These are phyloP conservation scores for Aleadryas rufinucha DNA, from an alignment of 2,113 vertebrate species.

Conservation along the genomic window DNA sequence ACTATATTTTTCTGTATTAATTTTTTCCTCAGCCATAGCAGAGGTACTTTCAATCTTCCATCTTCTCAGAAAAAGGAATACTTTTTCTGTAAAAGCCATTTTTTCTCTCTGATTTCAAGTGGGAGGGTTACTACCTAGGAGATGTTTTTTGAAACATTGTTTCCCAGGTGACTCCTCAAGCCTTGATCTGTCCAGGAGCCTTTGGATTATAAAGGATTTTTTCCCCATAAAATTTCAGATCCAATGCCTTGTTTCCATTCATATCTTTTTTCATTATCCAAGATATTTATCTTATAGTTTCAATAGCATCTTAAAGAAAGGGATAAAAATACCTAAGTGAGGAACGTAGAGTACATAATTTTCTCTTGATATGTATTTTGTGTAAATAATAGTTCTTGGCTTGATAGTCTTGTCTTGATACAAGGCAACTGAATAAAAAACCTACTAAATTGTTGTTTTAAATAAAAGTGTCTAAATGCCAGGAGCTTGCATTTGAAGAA, in stretches of 20 bases:
- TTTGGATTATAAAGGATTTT: not conserved
- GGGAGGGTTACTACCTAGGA: not conserved
- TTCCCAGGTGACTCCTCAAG: not conserved
- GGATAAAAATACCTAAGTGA: constrained; percentile 4
- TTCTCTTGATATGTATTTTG: not conserved
- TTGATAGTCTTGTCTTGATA: not conserved
- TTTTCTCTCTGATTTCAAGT: not conserved
- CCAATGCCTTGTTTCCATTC: not conserved
- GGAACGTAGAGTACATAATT: not conserved
- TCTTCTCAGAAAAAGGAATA: not conserved
- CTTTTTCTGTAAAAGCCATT: not conserved
- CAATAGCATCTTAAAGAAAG: not conserved
- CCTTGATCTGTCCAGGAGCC: not conserved
- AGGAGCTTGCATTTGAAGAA: not conserved
- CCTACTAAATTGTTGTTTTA: not conserved
- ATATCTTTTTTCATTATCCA: not conserved
- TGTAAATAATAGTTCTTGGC: constrained; percentile 21
- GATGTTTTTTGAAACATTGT: not conserved
- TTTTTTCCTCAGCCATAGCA: not conserved
- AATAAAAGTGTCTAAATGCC: not conserved
- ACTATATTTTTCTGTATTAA: not conserved
- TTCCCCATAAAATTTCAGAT: not conserved
- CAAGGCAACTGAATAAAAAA: not conserved
- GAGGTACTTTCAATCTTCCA: not conserved
- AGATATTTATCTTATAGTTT: not conserved